Base-by-base conservation (phyloP, 2,113 vertebrate species). In the Syngnathus floridae region DNA sequence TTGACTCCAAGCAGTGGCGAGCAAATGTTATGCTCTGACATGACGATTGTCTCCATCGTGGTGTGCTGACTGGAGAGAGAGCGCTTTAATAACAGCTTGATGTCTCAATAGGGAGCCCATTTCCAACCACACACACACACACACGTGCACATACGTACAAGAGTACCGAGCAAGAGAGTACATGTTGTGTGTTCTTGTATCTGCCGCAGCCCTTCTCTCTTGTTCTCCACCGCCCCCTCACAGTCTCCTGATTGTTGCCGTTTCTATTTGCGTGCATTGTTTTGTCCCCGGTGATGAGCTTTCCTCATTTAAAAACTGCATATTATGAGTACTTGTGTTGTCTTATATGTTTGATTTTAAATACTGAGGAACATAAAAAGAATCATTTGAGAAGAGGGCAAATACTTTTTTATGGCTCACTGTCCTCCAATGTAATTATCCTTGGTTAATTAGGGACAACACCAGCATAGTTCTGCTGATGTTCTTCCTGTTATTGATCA, bases 1-100 rank as follows among this genome's bases (percentile, higher is more conserved):
- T 64, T 48, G 45, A 68, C 70, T 68, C 57, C 37, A 65, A 72
- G 51, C 73, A 35, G 52, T 41, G 62, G 59, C 10, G 60, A 72
- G 49, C 8, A 26, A 60, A 72, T 65, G 21, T 71, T 76, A 64
- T 60, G 61, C 69, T 71, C 49, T 57, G 49, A 74, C 60, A 40
- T 76, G 74, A 80, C 69, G 70, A 73, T 79, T 71, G 74, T 76
- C 65, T 78, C 64, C 66, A 62, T 67, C 67, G 17, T 54, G 43
- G 38, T 6, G 9, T 19, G 11, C 26, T 64, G 58, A 70, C 66
- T 71, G 40, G 36, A 65, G 48, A 62, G 52, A 64, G 38, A 26
- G 45, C 5, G 14, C 66, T 69, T 64, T 62, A 62, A 79, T 71
- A 65, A 65, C 51, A 66, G 76, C 71, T 72, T 75, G 65, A 76